phyloP scores from a whole-genome alignment of 35 echinoderm and acorn worm species.

The Stichopus chloronotus region DNA sequence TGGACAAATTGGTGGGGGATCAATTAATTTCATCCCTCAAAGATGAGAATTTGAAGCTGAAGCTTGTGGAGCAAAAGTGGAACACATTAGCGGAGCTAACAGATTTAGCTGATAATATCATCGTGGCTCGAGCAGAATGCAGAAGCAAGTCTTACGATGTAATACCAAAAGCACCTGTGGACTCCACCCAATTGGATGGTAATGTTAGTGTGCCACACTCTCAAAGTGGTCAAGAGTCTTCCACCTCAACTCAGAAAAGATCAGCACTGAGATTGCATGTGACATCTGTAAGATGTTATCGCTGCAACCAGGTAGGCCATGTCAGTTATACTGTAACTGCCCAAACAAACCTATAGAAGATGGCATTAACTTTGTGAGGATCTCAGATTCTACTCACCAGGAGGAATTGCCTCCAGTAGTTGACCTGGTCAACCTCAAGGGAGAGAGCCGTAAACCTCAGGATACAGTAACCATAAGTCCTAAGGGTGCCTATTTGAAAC shows the following conservation, averaged over 20 bases:
- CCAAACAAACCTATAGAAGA: conserved; percentile 17
- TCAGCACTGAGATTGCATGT: conserved; percentile 1
- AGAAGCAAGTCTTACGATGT: conserved; percentile 16
- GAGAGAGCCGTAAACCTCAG: conserved; percentile 15
- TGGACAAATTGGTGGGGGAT: conserved; percentile 16
- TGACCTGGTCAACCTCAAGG: conserved; percentile 15
- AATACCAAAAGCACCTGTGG: background rate
- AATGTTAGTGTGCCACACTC: background rate
- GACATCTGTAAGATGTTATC: conserved; percentile 9
- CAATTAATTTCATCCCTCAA: conserved; percentile 28
- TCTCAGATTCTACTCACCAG: conserved; percentile 3
- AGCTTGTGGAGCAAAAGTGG: conserved; percentile 26
- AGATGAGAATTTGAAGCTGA: background rate
- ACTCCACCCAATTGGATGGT: background rate
- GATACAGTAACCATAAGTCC: background rate
- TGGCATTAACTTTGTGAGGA: conserved; percentile 35
- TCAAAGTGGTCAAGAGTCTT: background rate
- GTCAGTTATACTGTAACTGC: conserved; percentile 26
- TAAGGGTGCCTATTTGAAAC: background rate
- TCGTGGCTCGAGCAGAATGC: background rate
- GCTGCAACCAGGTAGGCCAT: conserved; percentile 10
- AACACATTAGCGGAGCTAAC: background rate
- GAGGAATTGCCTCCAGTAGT: conserved; percentile 15
- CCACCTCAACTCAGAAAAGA: background rate
- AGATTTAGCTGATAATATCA: conserved; percentile 7